Base-by-base conservation (phyloP, 1,140 invertebrate species). In the Ceratoteleas bidentatus region DNA sequence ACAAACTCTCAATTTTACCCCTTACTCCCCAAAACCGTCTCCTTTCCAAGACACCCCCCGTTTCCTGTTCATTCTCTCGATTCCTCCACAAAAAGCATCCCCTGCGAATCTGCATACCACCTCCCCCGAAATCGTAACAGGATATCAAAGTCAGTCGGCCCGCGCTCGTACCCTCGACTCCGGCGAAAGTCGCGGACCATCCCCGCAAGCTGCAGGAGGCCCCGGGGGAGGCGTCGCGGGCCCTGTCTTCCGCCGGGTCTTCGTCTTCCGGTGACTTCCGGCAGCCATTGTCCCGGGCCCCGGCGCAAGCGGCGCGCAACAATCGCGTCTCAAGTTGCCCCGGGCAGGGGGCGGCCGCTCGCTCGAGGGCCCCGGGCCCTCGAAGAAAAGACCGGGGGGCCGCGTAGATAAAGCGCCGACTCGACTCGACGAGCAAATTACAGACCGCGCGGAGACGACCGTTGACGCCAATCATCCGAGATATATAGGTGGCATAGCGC, bases 301-400 rank as follows among this genome's bases (percentile, higher is more conserved):
- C 24, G 69, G 87, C 84, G 86, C 89, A 90, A 87, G 87, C 89
- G 88, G 89, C 86, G 88, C 81, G 81, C 77, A 91, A 92, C 90
- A 92, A 92, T 92, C 86, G 87, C 87, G 91, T 91, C 91, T 92
- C 90, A 87, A 92, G 90, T 92, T 92, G 87, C 89, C 87, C 85
- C 68, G 86, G 85, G 88, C 88, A 87, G 88, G 89, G 88, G 83
- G 89, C 87, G 66, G 57, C 57, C 69, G 58, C 74, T 77, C 81
- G n/a, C n/a, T n/a, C n/a, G n/a, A n/a, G n/a, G n/a, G n/a, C n/a
- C n/a, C n/a, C n/a, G n/a, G n/a, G n/a, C 77, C 82, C 9, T 38
- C 60, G 8, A 45, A 62, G 74, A 57, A 54, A 32, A 52, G 62
- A 64, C 43, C 7, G n/a, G 58, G 80, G 78, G 45, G 66, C 45